These are phyloP conservation scores for Chrysopilus asiliformis DNA, from an alignment of 2,888 invertebrate species.

Conservation along the genomic window DNA sequence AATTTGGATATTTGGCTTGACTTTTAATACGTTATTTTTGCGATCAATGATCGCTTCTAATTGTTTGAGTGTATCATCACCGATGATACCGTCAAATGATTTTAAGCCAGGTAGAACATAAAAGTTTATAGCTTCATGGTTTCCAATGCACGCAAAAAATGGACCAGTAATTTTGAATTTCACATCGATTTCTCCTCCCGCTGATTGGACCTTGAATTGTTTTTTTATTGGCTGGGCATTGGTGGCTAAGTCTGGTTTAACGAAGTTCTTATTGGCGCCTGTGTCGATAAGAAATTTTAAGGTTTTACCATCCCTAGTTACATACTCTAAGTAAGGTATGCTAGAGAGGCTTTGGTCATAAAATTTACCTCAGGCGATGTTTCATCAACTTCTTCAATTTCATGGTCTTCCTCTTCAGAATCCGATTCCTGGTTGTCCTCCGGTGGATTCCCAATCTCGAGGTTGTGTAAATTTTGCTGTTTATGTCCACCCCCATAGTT, in stretches of 20 bases:
- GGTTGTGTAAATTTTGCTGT: neutral
- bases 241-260: slow-evolving; percentile 6
- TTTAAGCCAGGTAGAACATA: neutral
- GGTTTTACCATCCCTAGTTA: slow-evolving; percentile 2
- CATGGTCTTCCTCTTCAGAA: neutral
- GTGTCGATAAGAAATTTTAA: slow-evolving; percentile 11
- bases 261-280: slow-evolving; percentile 9
- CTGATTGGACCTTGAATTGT: slow-evolving; percentile 9
- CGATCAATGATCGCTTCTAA: slow-evolving; percentile 13
- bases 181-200: slow-evolving; percentile 8
- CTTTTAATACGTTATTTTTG: slow-evolving; percentile 10
- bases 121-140: slow-evolving; percentile 2
- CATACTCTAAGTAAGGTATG: slow-evolving; percentile 10
- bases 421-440: neutral
- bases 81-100: neutral
- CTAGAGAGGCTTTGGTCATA: slow-evolving; percentile 13
- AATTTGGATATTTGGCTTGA: slow-evolving; percentile 8
- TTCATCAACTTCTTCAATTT: neutral
- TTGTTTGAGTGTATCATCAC: slow-evolving; percentile 3
- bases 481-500: neutral
- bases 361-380: slow-evolving; percentile 11
- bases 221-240: slow-evolving; percentile 1
- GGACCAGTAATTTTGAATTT: slow-evolving; percentile 8
- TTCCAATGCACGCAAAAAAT: slow-evolving; percentile 9
- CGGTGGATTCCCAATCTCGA: too few species aligned